Evolutionary conservation across 2,888 invertebrate species (phyloP), one percentile per base, ranked within the genome.

Genomic region (Lasius fuliginosus): DNA sequence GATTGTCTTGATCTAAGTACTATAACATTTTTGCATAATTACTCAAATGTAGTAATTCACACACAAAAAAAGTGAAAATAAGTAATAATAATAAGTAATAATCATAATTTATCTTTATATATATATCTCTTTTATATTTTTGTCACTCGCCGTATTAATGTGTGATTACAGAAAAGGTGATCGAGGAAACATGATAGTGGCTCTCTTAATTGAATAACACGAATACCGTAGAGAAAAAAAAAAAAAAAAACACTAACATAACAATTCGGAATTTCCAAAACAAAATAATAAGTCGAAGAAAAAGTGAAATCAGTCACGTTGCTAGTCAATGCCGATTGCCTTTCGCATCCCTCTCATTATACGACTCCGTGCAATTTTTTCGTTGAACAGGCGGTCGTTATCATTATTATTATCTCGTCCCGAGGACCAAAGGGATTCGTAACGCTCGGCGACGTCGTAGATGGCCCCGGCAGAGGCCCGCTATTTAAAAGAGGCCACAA

Each of bases 401-500:
- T 79, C 79, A 60, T 79, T 81, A 81, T 81, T 81, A 81, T 81
- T 81, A 62, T 81, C 79, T 82, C 76, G 85, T 83, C 86, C 74
- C 83, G 77, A 62, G 69, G 83, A 83, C 79, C 67, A 82, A 62
- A 65, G 69, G 88, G 71, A 86, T 85, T 82, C 81, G 85, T 85
- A 85, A 90, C 90, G 89, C 69, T 88, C 83, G 85, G 74, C 83
- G 87, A 82, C 83, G 79, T 85, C 86, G 73, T 76, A 56, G 82
- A 87, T 79, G 74, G 87, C 68, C 74, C 79, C 65, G 84, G 84
- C 60, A 64, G 84, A 85, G 85, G 82, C 82, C 89, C 86, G 88
- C 92, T 92, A 92, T 92, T 93, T 93, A 93, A 93, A 93, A 92
- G 91, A 90, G 92, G 90, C 90, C 90, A 92, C 89, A 89, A 90